Base-by-base conservation (phyloP, 2,797 vertebrate species). In the Hirundo rustica region DNA sequence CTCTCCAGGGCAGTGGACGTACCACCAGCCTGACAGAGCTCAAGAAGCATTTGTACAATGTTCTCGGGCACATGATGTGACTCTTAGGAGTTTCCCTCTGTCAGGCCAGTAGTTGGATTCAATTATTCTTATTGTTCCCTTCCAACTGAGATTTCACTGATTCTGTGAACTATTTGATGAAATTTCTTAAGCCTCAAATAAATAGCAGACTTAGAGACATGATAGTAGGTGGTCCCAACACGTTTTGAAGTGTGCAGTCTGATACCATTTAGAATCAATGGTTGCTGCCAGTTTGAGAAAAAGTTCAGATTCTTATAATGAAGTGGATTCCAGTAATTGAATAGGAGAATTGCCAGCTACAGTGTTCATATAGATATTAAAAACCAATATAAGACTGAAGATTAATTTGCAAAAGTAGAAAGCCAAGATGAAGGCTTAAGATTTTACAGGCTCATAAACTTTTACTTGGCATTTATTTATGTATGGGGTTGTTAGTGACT, bases 331-430 rank as follows among this genome's bases (percentile, higher is more conserved):
- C 27, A 38, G 12, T 87, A 77, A 84, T 5, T 71, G 47, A 67
- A 86, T 64, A 93, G 72, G 42, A 53, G 53, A 76, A 77, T 36
- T 93, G 27, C 73, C 51, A 75, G 70, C 76, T 86, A 38, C 17
- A 32, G 30, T 92, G 38, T 91, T 91, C 40, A 57, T 79, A 25
- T 64, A 86, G 38, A 51, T 88, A 67, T 58, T 81, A 65, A 95
- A 90, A 96, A 89, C 10, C 27, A 73, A 18, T 36, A 27, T 73
- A 84, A 34, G 30, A 75, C 62, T 74, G 32, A 92, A 91, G 64
- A 67, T 85, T 85, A 5, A 48, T 90, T 93, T 82, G 67, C 42
- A 57, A 77, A 90, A 91, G 16, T 77, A 44, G 87, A 92, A 88
- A 90, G 48, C 22, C 44, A 47, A 45, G 70, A 61, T 40, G 54